Evolutionary conservation across 2,113 vertebrate species (phyloP), one percentile per base, ranked within the genome.

Genomic region (Tenrec ecaudatus): DNA sequence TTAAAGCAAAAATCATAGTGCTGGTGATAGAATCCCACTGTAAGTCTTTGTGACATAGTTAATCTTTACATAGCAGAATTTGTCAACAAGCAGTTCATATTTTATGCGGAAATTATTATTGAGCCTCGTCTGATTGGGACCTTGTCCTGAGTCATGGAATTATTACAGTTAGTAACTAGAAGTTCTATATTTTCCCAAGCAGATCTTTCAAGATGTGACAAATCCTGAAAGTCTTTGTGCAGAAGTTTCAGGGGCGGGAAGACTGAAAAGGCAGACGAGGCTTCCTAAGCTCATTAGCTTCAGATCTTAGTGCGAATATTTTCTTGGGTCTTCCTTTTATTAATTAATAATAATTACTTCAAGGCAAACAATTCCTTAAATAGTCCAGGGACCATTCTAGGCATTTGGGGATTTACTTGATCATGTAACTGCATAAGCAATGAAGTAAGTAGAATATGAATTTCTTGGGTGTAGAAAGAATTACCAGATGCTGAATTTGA

Each of bases 61-160:
- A 1, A 53, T 82, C 31, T 87, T 92, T 84, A 62, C 83, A 82
- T 75, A n/a, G 87, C 43, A 84, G 29, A 25, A 85, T 90, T 76
- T 83, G 14, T 93, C 60, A 90, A 77, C 20, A 77, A 23, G 60
- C 2, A 71, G 33, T 66, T 81, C 80, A 71, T 86, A 78, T 64
- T 92, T 89, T 75, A 83, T 62, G 15, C 27, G 79, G 11, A 88
- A 58, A 68, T 89, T 79, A 22, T 58, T 78, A 2, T 22, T 57
- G 57, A 86, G 38, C 73, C 68, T 92, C 57, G 15, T 57, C 53
- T 27, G 36, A 90, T 27, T 78, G 43, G 88, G 64, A 77, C 20
- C 71, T 8, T 90, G 23, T 88, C 47, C 16, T 87, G 58, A 90
- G 80, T 64, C 40, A 27, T 80, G 20, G 15, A 14, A 14, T 85